Conservation (phyloP, 2,888 invertebrate genomes). For the Diploptera punctata region DNA sequence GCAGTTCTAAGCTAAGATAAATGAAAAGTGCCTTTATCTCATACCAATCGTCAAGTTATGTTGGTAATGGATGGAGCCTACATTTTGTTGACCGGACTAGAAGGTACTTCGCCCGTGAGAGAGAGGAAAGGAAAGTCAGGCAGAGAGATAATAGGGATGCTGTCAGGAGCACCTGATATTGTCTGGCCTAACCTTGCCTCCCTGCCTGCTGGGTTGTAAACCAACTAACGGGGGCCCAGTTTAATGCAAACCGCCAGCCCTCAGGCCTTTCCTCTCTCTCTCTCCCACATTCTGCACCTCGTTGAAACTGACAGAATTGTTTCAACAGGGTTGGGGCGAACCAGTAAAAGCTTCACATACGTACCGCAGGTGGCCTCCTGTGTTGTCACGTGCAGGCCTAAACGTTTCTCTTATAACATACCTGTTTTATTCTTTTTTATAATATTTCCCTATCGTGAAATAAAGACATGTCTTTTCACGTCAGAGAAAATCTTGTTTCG, state of each 20-base stretch:
- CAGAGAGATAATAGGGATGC: slow-evolving; percentile 27
- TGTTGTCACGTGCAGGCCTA: neutral
- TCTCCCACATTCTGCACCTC: slow-evolving; percentile 3
- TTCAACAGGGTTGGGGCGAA: neutral
- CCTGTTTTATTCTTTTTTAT: neutral
- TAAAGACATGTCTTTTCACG: too few species aligned
- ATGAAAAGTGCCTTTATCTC: too few species aligned
- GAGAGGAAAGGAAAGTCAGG: slow-evolving; percentile 21
- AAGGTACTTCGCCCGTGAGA: slow-evolving; percentile 5
- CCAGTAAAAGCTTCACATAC: slow-evolving; percentile 3
- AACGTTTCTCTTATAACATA: neutral
- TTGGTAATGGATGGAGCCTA: too few species aligned
- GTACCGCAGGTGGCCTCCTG: neutral
- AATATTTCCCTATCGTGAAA: neutral
- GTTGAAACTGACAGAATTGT: slow-evolving; percentile 30
- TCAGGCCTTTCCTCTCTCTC: slow-evolving; percentile 13
- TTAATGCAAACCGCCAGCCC: slow-evolving; percentile 22
- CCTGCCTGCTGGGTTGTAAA: slow-evolving; percentile 19
- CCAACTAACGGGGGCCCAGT: neutral
- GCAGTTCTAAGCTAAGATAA: too few species aligned
- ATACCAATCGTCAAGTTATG: too few species aligned
- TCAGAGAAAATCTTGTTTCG: too few species aligned
- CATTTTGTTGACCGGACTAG: too few species aligned
- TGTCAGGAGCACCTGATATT: slow-evolving; percentile 23
- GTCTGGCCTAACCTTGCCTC: slow-evolving; percentile 12